A percentile compares a stretch with the other conserved stretches of the same genome.
Conservation (phyloP, 2,888 invertebrate species). For the Drosophila mimetica region DNA sequence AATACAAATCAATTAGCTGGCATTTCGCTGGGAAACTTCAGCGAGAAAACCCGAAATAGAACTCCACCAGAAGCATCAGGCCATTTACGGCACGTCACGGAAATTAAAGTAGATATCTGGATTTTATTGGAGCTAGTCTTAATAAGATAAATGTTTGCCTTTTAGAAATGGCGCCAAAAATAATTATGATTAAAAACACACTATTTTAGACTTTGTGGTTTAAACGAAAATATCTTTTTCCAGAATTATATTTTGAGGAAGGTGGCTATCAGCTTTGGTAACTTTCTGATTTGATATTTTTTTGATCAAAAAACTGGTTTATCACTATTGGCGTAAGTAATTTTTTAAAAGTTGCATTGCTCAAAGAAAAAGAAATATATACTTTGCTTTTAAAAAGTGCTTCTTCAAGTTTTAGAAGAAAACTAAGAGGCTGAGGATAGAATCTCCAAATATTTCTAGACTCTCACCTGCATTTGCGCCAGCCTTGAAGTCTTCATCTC, state of each 20-base stretch:
- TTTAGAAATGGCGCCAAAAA: neutral
- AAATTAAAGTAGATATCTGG: constrained; percentile 50
- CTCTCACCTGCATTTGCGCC: constrained; percentile 85
- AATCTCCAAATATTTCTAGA: neutral
- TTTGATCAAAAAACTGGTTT: neutral
- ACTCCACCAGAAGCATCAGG: constrained; percentile 11
- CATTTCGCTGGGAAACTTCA: constrained; percentile 34
- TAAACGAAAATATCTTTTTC: neutral
- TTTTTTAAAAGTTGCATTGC: neutral
- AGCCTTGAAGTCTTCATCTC: constrained; percentile 84
- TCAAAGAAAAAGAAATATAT: neutral
- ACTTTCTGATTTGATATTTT: neutral
- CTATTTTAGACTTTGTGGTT: neutral
- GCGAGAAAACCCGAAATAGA: constrained; percentile 9
- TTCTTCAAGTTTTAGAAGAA: neutral
- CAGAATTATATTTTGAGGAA: neutral
- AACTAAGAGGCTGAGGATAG: neutral
- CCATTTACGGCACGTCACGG: constrained; percentile 58
- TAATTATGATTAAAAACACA: neutral
- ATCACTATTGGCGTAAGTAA: neutral
- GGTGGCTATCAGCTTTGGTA: neutral
- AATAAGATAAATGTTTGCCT: constrained; percentile 16
- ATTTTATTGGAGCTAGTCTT: constrained; percentile 31
- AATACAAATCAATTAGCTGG: constrained; percentile 57
- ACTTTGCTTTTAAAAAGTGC: neutral